phyloP scores from a whole-genome alignment of 2,888 invertebrate genomes.

The Mechanitis mazaeus region DNA sequence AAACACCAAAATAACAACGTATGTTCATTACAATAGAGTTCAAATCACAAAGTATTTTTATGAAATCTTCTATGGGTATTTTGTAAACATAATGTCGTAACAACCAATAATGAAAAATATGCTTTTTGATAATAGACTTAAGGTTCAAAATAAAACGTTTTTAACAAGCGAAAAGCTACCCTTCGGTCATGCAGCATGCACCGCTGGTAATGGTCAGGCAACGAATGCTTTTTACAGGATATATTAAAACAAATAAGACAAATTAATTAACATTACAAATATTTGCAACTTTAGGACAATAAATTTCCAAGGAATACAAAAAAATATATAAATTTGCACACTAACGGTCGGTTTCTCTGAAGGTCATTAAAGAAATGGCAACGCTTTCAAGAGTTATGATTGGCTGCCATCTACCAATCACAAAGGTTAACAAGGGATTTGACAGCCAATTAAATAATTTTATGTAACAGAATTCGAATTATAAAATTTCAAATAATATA shows the following conservation, averaged over 20 bases:
- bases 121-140: not conserved
- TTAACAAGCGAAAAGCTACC: constrained; percentile 53
- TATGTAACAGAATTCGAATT: too few species aligned
- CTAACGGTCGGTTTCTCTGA: too few species aligned
- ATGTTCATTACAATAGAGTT: not conserved
- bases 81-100: constrained; percentile 14
- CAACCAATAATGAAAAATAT: not conserved
- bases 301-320: too few species aligned
- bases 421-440: too few species aligned
- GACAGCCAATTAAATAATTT: too few species aligned
- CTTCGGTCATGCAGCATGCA: constrained; percentile 64
- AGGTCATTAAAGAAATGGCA: too few species aligned
- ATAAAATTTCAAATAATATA: too few species aligned
- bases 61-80: constrained; percentile 26
- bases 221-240: constrained; percentile 45
- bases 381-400: too few species aligned
- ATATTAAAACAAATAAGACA: constrained; percentile 36
- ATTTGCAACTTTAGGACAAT: constrained; percentile 28
- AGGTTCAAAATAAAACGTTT: constrained; percentile 16
- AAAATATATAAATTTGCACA: too few species aligned
- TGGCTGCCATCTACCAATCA: too few species aligned
- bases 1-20: constrained; percentile 14
- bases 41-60: constrained; percentile 12
- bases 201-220: constrained; percentile 59
- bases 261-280: constrained; percentile 42